phyloP scores from a whole-genome alignment of 2,113 vertebrate genomes.

The Erythrolamprus reginae region DNA sequence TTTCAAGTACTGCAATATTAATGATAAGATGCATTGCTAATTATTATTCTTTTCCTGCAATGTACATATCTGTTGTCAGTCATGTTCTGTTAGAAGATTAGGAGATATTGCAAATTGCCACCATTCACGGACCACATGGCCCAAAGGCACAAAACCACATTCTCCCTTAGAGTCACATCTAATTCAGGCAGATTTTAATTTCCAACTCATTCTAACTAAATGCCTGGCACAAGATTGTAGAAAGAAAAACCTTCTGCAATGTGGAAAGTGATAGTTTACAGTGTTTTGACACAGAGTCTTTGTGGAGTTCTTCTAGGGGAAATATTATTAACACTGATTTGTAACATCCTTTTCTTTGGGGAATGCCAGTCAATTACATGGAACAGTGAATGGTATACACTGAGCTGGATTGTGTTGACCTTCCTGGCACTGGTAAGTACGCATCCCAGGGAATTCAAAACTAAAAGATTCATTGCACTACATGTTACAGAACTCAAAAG shows the following conservation, averaged over 20 bases:
- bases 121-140: slow-evolving; percentile 17
- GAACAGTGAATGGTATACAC: not conserved
- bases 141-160: slow-evolving; percentile 41
- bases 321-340: slow-evolving; percentile 42
- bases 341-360: slow-evolving; percentile 38
- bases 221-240: not conserved
- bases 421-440: slow-evolving; percentile 48
- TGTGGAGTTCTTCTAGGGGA: slow-evolving; percentile 41
- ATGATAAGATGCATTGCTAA: slow-evolving; percentile 31
- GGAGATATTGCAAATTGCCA: not conserved
- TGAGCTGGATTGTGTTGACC: slow-evolving; percentile 30
- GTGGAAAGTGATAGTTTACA: slow-evolving; percentile 9
- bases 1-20: slow-evolving; percentile 37
- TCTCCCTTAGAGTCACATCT: slow-evolving; percentile 16
- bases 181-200: slow-evolving; percentile 13
- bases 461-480: slow-evolving; percentile 52
- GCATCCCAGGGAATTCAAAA: slow-evolving; percentile 43
- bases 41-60: slow-evolving; percentile 9
- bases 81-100: slow-evolving; percentile 6
- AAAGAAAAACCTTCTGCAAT: not conserved
- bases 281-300: slow-evolving; percentile 42
- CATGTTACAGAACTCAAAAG: slow-evolving; percentile 50
- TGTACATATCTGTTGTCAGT: slow-evolving; percentile 19
- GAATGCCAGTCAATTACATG: slow-evolving; percentile 35
- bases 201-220: not conserved